Evolutionary conservation across 2,113 vertebrate species (phyloP), one percentile per base, ranked within the genome.

Genomic region (Rafetus swinhoei): DNA sequence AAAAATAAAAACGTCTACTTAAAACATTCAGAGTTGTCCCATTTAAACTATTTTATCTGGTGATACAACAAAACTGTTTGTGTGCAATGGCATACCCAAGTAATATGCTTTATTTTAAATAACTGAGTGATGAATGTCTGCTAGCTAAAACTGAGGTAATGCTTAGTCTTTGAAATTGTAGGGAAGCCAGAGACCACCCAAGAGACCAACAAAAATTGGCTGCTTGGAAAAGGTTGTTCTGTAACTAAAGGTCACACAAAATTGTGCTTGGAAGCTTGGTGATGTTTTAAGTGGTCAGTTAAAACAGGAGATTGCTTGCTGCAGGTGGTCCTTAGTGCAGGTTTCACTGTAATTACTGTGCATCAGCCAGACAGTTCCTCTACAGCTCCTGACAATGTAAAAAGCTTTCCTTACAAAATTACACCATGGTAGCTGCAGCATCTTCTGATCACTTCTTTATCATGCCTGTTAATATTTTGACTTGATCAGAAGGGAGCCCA

Each of bases 131-230:
- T 89, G 86, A 96, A 96, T 86, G 84, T 62, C 65, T 77, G 76
- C 29, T 93, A 96, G 86, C 82, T 88, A 85, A 92, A 93, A 89
- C 32, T 92, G 95, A 96, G 72, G 92, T 95, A 95, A 96, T 92
- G 86, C 91, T 95, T 97, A 89, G 77, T 95, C 35, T 97, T 90
- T 87, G 74, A 94, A 95, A 95, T 29, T 87, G 85, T 74, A 92
- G 81, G 86, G 86, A 95, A 96, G 93, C 90, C 92, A 94, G 87
- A 92, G 89, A 91, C 93, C 92, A 92, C 92, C 94, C 93, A 89
- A 90, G 87, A 92, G 93, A 96, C 81, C 85, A 87, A 94, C 72
- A 94, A 94, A 97, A 96, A 62, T 50, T 84, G 92, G 86, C 50
- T 85, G 69, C 91, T 90, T 95, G 85, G 88, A 96, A 94, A 95